A percentile compares a stretch with the other conserved stretches of the same genome.
Evolutionary conservation across 2,888 invertebrate genomes (phyloP).

Genomic region (Melolontha melolontha): DNA sequence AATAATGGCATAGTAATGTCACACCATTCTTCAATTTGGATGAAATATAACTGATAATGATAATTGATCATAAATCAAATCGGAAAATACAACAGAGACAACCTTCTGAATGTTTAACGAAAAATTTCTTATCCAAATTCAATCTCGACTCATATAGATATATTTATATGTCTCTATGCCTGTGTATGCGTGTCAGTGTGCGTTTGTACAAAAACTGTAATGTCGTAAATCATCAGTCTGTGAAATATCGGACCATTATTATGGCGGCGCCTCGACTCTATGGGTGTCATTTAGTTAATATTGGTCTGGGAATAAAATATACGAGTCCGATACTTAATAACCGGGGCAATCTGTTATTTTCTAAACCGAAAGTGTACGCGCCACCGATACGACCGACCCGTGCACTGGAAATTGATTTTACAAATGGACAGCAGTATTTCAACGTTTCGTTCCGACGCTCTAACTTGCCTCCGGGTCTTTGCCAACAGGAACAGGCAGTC

Average conservation of each 20-base stretch:
- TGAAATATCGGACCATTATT: conserved; percentile 48
- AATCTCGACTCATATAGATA: not conserved
- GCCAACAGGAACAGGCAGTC: not conserved
- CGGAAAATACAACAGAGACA: no score
- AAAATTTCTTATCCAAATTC: no score
- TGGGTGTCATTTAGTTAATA: conserved; percentile 53
- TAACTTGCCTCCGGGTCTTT: not conserved
- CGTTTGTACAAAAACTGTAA: conserved; percentile 14
- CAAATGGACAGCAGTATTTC: conserved; percentile 37
- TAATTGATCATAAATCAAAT: no score
- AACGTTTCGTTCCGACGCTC: conserved; percentile 20
- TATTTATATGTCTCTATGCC: not conserved
- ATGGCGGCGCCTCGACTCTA: conserved; percentile 49
- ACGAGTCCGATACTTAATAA: conserved; percentile 51
- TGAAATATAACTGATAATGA: no score
- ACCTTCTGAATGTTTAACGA: no score
- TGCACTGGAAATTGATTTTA: conserved; percentile 38
- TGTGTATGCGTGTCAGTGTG: not conserved
- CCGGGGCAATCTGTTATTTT: conserved; percentile 45
- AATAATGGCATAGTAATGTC: no score
- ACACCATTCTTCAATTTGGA: no score
- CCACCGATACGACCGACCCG: conserved; percentile 31
- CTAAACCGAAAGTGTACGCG: conserved; percentile 34
- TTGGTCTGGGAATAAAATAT: conserved; percentile 52
- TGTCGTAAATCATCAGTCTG: conserved; percentile 43